A percentile compares a stretch with the other conserved stretches of the same genome.
Conservation (phyloP, 2,888 invertebrate genomes). For the Dryobotodes eremita region DNA sequence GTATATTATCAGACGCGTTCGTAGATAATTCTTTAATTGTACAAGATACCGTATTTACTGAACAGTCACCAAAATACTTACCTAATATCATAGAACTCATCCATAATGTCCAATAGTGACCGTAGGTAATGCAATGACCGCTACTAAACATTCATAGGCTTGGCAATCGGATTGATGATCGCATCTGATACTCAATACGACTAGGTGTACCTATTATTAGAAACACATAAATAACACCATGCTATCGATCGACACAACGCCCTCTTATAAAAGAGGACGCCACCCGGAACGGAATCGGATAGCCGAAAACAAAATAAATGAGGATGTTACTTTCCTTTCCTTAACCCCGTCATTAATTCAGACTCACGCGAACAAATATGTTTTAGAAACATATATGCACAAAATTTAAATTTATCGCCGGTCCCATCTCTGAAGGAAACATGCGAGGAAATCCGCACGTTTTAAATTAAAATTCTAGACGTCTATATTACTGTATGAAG, state of each 20-base stretch:
- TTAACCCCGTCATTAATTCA: slow-evolving; percentile 37
- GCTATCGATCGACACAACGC: slow-evolving; percentile 37
- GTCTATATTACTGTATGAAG: slow-evolving; percentile 37
- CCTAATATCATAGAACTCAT: slow-evolving; percentile 1
- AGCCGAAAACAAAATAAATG: slow-evolving; percentile 35
- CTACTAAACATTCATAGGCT: slow-evolving; percentile 44
- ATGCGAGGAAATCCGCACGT: slow-evolving; percentile 44
- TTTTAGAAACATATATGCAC: slow-evolving; percentile 36
- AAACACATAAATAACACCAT: slow-evolving; percentile 43
- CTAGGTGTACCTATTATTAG: slow-evolving; percentile 45
- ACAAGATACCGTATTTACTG: neutral
- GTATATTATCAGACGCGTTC: neutral
- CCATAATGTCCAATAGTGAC: slow-evolving; percentile 1
- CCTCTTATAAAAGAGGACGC: slow-evolving; percentile 8
- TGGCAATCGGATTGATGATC: slow-evolving; percentile 40
- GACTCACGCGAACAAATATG: slow-evolving; percentile 33
- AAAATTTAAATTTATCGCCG: slow-evolving; percentile 45
- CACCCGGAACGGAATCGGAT: slow-evolving; percentile 14
- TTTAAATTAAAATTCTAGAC: slow-evolving; percentile 55
- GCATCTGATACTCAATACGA: slow-evolving; percentile 8
- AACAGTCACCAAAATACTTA: neutral
- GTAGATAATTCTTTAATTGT: too few relatives aligned
- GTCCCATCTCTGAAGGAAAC: slow-evolving; percentile 23
- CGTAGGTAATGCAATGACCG: slow-evolving; percentile 13
- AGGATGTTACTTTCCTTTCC: slow-evolving; percentile 24